Percentiles rank a stretch among this genome's conserved stretches.
phyloP scores from a whole-genome alignment of 2,888 invertebrate genomes.

The Leptura quadrifasciata region DNA sequence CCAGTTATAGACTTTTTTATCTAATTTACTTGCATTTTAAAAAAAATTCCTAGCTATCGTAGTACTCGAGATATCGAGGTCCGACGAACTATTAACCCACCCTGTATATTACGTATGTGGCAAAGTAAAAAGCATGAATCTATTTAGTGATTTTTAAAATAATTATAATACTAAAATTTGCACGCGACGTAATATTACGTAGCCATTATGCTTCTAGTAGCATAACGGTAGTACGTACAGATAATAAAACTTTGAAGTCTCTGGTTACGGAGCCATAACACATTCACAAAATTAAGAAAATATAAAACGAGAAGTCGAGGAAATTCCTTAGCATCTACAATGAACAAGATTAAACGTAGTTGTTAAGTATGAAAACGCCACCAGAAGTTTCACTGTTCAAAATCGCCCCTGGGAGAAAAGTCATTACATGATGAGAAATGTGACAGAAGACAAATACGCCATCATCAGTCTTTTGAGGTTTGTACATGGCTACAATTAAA shows the following conservation, averaged over 20 bases:
- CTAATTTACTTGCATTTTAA: too few species aligned
- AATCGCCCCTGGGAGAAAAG: slow-evolving; percentile 45
- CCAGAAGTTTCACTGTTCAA: background rate
- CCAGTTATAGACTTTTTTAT: too few species aligned
- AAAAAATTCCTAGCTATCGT: too few species aligned
- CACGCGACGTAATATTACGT: too few species aligned
- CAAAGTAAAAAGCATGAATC: too few species aligned
- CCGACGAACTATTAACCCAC: too few species aligned
- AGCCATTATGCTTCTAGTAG: background rate
- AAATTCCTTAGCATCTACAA: background rate
- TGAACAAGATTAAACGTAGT: slow-evolving; percentile 12
- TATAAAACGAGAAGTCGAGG: background rate
- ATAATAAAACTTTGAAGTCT: background rate
- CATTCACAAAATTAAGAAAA: background rate
- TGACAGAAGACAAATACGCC: slow-evolving; percentile 63
- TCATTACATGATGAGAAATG: slow-evolving; percentile 56
- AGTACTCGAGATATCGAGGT: too few species aligned
- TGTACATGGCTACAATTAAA: slow-evolving; percentile 66
- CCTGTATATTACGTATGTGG: too few species aligned
- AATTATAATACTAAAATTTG: too few species aligned
- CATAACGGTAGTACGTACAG: background rate
- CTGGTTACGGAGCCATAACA: background rate
- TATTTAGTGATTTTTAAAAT: too few species aligned
- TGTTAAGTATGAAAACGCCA: slow-evolving; percentile 4
- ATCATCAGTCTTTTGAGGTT: slow-evolving; percentile 63